Base-by-base conservation (phyloP, 2,797 vertebrate species). In the Glyptemys insculpta region DNA sequence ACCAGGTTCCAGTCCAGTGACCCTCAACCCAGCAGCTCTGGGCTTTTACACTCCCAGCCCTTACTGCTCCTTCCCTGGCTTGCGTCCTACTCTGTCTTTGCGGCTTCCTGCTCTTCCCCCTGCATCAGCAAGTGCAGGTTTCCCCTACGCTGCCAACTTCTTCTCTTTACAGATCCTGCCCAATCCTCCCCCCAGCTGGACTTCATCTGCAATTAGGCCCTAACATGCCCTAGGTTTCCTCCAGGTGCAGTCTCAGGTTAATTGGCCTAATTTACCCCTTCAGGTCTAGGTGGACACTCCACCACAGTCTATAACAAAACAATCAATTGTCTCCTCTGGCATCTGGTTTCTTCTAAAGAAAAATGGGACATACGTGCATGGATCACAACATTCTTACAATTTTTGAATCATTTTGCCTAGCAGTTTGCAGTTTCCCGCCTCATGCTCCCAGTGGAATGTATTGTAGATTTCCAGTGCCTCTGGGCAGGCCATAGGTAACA, bases 361-460 rank as follows among this genome's bases (percentile, higher is more conserved):
- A 87, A 54, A 8, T 4, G 25, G 0, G 0, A 27, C 80, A 15
- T 27, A 90, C 4, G 2, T 37, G 34, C 16, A n/a, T 5, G 18
- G 16, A 37, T 34, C 34, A n/a, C 62, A 68, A n/a, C 21, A 41
- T 41, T 72, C 65, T 41, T 23, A 72, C 11, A 21, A 41, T 21
- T 72, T 34, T 72, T 41, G 3, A 23, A 72, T 41, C 21, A 21
- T 10, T 72, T 41, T 72, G 59, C 59, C 31, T 34, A 12, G 68
- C 68, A 72, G n/a, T 72, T 41, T 21, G 7, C 65, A 72, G 10
- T 25, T 54, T 72, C 68, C 37, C 37, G 23, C 5, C 68, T 72
- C 37, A 72, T 41, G 37, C 68, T 41, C 37, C 68, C 37, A n/a
- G 34, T 68, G 21, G 68, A 41, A 72, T 41, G n/a, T 50, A 79